Conservation (phyloP, 2,888 invertebrate genomes). For the Tanytarsus gracilentus region DNA sequence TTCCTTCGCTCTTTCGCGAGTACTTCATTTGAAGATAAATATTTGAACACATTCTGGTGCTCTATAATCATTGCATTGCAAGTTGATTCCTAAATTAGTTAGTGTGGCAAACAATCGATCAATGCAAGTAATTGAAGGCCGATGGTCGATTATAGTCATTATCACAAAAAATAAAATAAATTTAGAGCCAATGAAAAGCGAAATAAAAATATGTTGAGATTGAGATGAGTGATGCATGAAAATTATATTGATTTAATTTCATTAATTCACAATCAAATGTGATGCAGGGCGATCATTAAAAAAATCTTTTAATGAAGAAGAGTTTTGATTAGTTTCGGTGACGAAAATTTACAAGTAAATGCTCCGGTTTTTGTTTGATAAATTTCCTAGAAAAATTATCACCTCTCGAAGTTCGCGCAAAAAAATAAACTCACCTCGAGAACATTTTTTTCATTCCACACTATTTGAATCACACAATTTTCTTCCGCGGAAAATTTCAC, state of each 20-base stretch:
- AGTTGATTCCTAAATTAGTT: neutral
- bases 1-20: no score
- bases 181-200: no score
- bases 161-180: constrained; percentile 4
- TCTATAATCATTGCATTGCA: no score
- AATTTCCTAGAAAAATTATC: constrained; percentile 2
- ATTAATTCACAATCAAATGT: neutral
- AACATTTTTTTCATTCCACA: constrained; percentile 27
- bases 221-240: neutral
- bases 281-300: neutral
- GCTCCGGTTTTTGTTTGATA: neutral
- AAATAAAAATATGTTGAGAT: neutral
- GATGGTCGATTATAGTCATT: constrained; percentile 11
- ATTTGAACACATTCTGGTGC: no score
- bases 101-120: neutral
- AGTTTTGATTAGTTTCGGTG: neutral
- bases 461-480: constrained; percentile 2
- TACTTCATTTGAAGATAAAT: no score
- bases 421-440: constrained; percentile 21
- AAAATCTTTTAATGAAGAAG: neutral
- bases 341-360: neutral
- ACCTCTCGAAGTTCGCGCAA: neutral
- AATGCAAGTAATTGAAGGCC: neutral
- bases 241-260: neutral
- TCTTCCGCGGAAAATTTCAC: constrained; percentile 20